Evolutionary conservation across 2,113 vertebrate genomes (phyloP).

Genomic region (Anoura caudifer): DNA sequence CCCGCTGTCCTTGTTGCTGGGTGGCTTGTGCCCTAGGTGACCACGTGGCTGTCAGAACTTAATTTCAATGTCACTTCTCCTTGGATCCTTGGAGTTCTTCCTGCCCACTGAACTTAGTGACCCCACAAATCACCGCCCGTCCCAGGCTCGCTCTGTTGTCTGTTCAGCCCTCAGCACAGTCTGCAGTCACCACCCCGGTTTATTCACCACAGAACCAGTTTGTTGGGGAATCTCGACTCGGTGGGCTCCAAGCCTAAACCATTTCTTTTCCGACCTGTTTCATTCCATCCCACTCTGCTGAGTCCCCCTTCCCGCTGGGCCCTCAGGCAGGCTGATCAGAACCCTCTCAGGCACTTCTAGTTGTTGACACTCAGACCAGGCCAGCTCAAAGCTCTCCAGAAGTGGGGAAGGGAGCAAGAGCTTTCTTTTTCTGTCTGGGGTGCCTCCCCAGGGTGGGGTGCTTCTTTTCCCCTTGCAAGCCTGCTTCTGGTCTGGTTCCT

Average conservation of each 20-base stretch:
- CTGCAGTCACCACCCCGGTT: rapidly evolving
- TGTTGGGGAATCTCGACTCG: not conserved
- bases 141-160: not conserved
- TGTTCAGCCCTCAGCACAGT: not conserved
- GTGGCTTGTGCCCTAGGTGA: not conserved
- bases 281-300: rapidly evolving
- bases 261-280: not conserved
- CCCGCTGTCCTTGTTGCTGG: not conserved
- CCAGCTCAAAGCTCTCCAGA: not conserved
- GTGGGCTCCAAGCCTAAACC: not conserved
- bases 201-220: rapidly evolving
- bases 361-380: not conserved
- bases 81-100: not conserved
- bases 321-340: not conserved
- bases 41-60: not conserved
- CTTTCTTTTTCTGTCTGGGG: not conserved
- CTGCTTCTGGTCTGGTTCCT: not conserved
- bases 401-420: not conserved
- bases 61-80: not conserved
- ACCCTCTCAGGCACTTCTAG: rapidly evolving
- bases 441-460: too few species aligned
- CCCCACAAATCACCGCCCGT: not conserved
- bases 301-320: not conserved
- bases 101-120: not conserved
- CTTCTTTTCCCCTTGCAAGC: not conserved